Conservation (phyloP, 2,797 vertebrate species). For the Falco biarmicus region DNA sequence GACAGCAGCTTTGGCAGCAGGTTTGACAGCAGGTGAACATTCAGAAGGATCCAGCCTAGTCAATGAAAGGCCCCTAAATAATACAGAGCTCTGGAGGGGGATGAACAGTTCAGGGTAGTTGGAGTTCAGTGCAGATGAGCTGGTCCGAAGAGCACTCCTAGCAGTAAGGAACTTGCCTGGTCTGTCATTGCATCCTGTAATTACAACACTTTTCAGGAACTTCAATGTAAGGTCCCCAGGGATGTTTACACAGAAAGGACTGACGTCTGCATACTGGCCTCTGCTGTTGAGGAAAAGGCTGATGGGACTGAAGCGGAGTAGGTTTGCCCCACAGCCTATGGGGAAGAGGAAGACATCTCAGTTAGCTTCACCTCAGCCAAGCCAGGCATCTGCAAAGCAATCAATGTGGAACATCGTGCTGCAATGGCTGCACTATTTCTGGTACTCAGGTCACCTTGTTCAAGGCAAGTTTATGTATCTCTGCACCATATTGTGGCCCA, state of each 20-base stretch:
- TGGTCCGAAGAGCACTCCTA: neutral
- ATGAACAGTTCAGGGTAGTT: neutral
- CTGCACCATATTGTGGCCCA: neutral
- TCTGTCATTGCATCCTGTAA: neutral
- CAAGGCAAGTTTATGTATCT: neutral
- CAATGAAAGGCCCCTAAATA: neutral
- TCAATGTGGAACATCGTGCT: fast-evolving
- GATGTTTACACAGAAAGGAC: neutral
- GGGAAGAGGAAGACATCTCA: neutral
- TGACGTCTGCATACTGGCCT: neutral
- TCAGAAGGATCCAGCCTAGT: neutral
- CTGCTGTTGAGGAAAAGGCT: neutral
- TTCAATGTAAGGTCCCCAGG: neutral
- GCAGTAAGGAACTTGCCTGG: neutral
- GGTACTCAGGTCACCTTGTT: neutral
- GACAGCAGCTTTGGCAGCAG: neutral
- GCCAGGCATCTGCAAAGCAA: neutral
- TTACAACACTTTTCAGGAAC: neutral
- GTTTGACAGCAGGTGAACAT: neutral
- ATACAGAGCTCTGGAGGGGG: neutral
- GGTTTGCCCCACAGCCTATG: neutral
- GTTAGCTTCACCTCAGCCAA: neutral
- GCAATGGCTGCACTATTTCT: neutral
- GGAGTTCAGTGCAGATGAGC: neutral
- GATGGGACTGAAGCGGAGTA: neutral